Base-by-base conservation (phyloP, 2,113 vertebrate genomes). In the Caretta caretta region DNA sequence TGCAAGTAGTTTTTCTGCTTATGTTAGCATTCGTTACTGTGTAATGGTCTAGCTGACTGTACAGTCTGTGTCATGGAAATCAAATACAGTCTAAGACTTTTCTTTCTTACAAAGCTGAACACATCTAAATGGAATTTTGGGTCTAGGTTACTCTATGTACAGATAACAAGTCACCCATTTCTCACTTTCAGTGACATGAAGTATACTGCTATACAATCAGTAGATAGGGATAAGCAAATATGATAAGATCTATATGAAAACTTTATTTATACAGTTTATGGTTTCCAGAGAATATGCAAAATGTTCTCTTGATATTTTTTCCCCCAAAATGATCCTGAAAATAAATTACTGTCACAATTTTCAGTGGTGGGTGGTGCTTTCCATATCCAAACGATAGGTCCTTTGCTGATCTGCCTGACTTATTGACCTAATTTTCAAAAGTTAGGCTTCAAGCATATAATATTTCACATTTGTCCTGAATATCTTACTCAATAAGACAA, bases 381-480 rank as follows among this genome's bases (percentile, higher is more conserved):
- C 83, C 89, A 93, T 89, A 95, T 27, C 50, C 54, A 97, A 88
- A 78, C 93, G 85, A 96, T 88, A 93, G 87, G 25, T 50, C 48
- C 54, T 97, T 95, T 93, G 56, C 96, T 96, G 97, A 96, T 97
- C 91, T 95, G 94, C 62, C 46, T 97, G 91, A 13, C 90, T 90
- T 8, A 4, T 95, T 97, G 57, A 86, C 80, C 80, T 96, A 50
- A 90, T 87, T 98, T 97, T 20, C 16, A 97, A 95, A 96, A 98
- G 95, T 96, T 80, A 24, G 89, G 54, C 31, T 90, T 94, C 84
- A 54, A 92, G 96, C 95, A 91, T 97, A 96, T 97, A 96, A 95
- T 95, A 97, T 93, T 94, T 96, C 91, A 35, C 92, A 92, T 96
- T 97, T 96, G 92, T 95, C 94, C 62, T 97, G 82, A 94, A 87